phyloP scores from a whole-genome alignment of 1,140 invertebrate species.

The Oncopodura yosiiana region DNA sequence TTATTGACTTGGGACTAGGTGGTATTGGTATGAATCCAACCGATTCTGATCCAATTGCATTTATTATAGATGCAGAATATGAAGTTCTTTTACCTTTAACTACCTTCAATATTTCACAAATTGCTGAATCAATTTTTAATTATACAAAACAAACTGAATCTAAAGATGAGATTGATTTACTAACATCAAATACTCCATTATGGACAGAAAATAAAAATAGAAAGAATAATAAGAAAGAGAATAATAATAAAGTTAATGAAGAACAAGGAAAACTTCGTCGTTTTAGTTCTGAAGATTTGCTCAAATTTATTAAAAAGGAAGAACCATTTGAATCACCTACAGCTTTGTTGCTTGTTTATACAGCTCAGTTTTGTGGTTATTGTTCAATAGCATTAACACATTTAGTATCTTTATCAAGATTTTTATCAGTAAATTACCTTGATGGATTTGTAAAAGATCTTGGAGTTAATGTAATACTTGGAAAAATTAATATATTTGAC shows the following conservation, averaged over 20 bases:
- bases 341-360: conserved; percentile 27
- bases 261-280: no score
- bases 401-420: conserved; percentile 22
- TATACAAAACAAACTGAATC: conserved; percentile 19
- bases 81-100: conserved; percentile 26
- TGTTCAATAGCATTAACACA: conserved; percentile 27
- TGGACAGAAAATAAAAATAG: not conserved
- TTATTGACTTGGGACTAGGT: conserved; percentile 25
- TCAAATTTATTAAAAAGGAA: conserved; percentile 1
- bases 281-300: conserved; percentile 10
- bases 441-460: conserved; percentile 5
- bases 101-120: conserved; percentile 28
- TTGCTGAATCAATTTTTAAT: conserved; percentile 25
- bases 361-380: conserved; percentile 31
- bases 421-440: conserved; percentile 12
- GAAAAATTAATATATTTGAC: conserved; percentile 26
- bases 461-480: conserved; percentile 22
- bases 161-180: conserved; percentile 2
- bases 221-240: not conserved
- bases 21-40: conserved; percentile 1
- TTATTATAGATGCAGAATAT: conserved; percentile 33
- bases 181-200: conserved; percentile 1
- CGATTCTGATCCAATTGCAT: conserved; percentile 23
- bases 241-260: not conserved
- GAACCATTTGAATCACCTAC: not conserved